These are phyloP conservation scores for Lycia hirtaria DNA, from an alignment of 2,888 invertebrate species.

Conservation along the genomic window DNA sequence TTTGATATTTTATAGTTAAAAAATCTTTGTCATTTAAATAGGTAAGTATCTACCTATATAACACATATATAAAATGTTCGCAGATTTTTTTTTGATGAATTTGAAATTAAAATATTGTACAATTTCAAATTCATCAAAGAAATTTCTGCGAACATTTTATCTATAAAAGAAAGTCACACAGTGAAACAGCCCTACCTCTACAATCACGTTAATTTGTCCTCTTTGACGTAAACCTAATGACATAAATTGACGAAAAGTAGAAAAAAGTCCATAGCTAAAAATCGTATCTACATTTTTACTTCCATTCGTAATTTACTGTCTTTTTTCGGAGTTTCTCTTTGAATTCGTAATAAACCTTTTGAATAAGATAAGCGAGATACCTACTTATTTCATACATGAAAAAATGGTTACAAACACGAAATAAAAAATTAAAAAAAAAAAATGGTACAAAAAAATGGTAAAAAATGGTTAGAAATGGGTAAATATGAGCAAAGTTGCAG, in stretches of 20 bases:
- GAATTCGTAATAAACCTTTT: constrained; percentile 41
- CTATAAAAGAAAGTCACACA: constrained; percentile 16
- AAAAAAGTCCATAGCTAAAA: constrained; percentile 39
- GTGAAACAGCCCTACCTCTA: constrained; percentile 34
- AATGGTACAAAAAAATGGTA: too few species aligned
- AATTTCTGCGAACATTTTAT: not conserved
- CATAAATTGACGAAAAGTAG: constrained; percentile 42
- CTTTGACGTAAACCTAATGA: constrained; percentile 44
- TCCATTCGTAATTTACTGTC: constrained; percentile 37
- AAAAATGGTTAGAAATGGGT: too few species aligned
- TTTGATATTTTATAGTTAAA: too few species aligned
- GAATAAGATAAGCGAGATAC: constrained; percentile 30
- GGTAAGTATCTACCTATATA: too few species aligned
- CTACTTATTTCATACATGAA: not conserved
- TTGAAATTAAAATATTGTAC: too few species aligned
- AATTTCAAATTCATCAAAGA: constrained; percentile 7
- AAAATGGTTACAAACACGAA: not conserved
- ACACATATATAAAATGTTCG: too few species aligned
- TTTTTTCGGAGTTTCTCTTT: constrained; percentile 38
- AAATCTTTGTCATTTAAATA: too few species aligned
- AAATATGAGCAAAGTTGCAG: too few species aligned
- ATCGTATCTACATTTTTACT: constrained; percentile 39
- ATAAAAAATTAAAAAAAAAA: too few species aligned
- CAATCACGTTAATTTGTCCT: constrained; percentile 43
- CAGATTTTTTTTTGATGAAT: too few species aligned